These are phyloP conservation scores for Chelidonichthys spinosus DNA, from an alignment of 2,797 vertebrate species.

Conservation along the genomic window DNA sequence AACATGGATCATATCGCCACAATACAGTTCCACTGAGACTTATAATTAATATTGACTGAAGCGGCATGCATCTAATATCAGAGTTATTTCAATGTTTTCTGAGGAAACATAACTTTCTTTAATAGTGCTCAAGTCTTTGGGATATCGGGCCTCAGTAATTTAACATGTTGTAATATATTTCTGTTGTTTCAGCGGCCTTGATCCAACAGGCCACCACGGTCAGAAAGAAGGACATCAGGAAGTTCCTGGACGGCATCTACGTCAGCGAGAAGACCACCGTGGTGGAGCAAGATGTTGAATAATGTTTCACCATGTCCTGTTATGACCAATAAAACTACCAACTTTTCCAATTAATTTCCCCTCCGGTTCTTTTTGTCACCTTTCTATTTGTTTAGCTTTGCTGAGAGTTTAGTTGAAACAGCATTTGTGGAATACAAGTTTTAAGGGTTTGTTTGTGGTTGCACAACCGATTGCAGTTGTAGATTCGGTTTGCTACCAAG, in stretches of 20 bases:
- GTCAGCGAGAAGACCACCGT: conserved; percentile 79
- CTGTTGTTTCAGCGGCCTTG: conserved; percentile 87
- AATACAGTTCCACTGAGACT: neutral
- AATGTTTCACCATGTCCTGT: conserved; percentile 57
- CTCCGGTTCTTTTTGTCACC: neutral
- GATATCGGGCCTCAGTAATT: neutral
- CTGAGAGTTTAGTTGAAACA: neutral
- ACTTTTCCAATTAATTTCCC: conserved; percentile 68
- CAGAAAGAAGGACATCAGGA: conserved; percentile 97
- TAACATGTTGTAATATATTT: neutral
- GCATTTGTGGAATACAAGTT: neutral
- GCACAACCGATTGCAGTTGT: neutral
- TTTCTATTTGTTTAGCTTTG: neutral
- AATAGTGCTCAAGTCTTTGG: neutral
- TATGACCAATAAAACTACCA: conserved; percentile 77
- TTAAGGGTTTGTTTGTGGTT: neutral
- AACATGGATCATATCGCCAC: neutral
- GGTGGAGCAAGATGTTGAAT: conserved; percentile 64
- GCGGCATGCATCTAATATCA: neutral
- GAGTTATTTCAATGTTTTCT: neutral
- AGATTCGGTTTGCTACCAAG: neutral
- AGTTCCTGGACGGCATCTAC: conserved; percentile 82
- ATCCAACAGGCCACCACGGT: conserved; percentile 96
- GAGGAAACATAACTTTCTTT: neutral
- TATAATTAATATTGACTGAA: neutral